phyloP scores from a whole-genome alignment of 2,797 vertebrate species.

The Microctenopoma stevenorrisi region DNA sequence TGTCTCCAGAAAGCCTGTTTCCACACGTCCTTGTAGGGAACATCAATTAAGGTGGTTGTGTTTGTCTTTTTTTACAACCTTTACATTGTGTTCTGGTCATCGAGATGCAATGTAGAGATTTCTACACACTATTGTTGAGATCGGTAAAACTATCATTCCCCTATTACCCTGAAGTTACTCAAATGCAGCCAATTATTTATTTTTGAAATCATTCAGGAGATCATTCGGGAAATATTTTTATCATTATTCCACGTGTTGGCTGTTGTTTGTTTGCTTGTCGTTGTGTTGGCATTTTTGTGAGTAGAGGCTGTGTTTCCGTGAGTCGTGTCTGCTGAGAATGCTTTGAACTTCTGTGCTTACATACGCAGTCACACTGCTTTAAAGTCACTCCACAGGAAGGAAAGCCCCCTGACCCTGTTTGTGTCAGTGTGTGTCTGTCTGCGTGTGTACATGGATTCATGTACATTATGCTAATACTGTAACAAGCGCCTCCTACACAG shows the following conservation, averaged over 20 bases:
- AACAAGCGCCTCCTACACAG: constrained; percentile 36
- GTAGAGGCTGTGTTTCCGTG: neutral
- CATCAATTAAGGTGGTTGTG: too few relatives aligned
- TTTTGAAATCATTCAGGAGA: neutral
- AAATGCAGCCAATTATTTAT: neutral
- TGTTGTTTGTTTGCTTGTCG: neutral
- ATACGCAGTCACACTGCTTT: constrained; percentile 38
- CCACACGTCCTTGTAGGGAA: too few relatives aligned
- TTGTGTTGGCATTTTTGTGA: neutral
- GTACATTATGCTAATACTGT: constrained; percentile 48
- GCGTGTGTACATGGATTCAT: constrained; percentile 19
- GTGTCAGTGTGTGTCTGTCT: constrained; percentile 27
- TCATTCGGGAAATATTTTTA: neutral
- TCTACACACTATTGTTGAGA: too few relatives aligned
- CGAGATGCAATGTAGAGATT: too few relatives aligned
- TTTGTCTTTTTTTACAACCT: too few relatives aligned
- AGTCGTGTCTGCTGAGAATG: neutral
- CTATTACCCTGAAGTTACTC: too few relatives aligned
- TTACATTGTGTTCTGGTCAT: too few relatives aligned
- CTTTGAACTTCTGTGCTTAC: constrained; percentile 14
- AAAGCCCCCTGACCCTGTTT: constrained; percentile 58
- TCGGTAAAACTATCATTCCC: too few relatives aligned
- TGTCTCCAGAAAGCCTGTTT: neutral
- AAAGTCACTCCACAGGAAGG: constrained; percentile 77
- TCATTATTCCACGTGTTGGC: neutral